Conservation (phyloP, 2,888 invertebrate genomes). For the Odontocolon sp. region DNA sequence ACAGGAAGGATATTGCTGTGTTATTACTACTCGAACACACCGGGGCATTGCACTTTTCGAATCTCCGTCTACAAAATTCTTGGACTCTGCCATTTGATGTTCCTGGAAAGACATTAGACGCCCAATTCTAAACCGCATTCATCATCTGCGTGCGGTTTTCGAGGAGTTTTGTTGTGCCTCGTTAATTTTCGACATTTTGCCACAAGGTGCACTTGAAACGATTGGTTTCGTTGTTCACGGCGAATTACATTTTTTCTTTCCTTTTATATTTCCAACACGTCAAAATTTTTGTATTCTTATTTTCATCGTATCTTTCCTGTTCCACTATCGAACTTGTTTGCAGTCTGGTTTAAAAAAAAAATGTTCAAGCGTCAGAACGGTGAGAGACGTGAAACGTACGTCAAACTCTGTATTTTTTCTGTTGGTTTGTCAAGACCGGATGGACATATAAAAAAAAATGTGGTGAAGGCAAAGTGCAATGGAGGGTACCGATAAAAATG, state of each 20-base stretch:
- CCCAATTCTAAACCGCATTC: not conserved
- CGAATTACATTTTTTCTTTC: not conserved
- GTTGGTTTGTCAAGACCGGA: conserved; percentile 71
- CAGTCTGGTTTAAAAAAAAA: not conserved
- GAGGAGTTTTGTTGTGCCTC: not conserved
- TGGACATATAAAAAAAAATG: conserved; percentile 71
- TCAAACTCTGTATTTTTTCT: not conserved
- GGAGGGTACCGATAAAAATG: conserved; percentile 60
- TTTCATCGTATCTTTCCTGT: no score
- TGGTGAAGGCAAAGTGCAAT: conserved; percentile 41
- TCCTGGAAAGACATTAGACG: conserved; percentile 14
- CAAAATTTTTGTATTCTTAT: not conserved
- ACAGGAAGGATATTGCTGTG: conserved; percentile 3
- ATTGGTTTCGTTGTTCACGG: not conserved
- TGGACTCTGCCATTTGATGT: not conserved
- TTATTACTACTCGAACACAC: conserved; percentile 2
- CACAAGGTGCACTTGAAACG: not conserved
- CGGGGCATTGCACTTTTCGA: not conserved
- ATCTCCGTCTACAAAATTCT: not conserved
- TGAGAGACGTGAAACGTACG: not conserved
- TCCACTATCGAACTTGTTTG: no score
- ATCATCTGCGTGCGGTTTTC: conserved; percentile 8
- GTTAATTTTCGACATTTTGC: not conserved
- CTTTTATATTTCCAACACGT: not conserved
- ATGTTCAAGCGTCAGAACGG: not conserved